Evolutionary conservation across 2,113 vertebrate genomes (phyloP).

Genomic region (Lampris megalopsis): DNA sequence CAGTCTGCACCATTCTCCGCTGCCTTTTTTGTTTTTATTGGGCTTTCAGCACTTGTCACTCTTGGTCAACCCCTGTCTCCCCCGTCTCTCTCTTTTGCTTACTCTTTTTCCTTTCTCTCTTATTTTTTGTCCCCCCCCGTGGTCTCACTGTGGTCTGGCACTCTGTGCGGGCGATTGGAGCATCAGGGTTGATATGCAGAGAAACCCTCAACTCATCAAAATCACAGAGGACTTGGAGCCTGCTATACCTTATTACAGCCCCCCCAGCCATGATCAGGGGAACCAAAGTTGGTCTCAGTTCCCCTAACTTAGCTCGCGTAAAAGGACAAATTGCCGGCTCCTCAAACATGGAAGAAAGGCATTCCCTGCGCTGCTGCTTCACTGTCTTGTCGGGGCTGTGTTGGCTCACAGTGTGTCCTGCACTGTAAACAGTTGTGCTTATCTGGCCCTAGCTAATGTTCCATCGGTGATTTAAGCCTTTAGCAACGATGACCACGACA

Average conservation of each 20-base stretch:
- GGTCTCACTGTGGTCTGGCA: conserved; percentile 67
- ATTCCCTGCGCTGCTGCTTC: conserved; percentile 11
- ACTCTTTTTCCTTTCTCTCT: too few species aligned
- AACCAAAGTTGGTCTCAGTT: conserved; percentile 56
- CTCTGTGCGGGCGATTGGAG: conserved; percentile 66
- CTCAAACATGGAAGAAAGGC: conserved; percentile 36
- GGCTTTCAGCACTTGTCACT: conserved; percentile 43
- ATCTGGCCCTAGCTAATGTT: conserved; percentile 36
- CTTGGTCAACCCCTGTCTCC: conserved; percentile 3
- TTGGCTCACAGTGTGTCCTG: conserved; percentile 14
- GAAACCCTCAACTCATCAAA: conserved; percentile 68
- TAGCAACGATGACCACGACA: conserved; percentile 45
- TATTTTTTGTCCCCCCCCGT: conserved; percentile 31
- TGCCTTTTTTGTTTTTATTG: conserved; percentile 58
- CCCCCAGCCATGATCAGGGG: conserved; percentile 36
- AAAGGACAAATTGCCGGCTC: conserved; percentile 60
- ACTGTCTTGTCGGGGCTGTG: conserved; percentile 3
- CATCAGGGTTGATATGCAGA: conserved; percentile 65
- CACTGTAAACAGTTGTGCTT: conserved; percentile 33
- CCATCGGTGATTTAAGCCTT: conserved; percentile 44
- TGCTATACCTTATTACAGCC: conserved; percentile 65
- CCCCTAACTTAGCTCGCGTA: conserved; percentile 8
- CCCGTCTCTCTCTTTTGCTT: conserved; percentile 23
- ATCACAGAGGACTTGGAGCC: conserved; percentile 46
- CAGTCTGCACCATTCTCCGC: conserved; percentile 34